Evolutionary conservation across 2,888 invertebrate species (phyloP).

Genomic region (Macroteleia sp.): DNA sequence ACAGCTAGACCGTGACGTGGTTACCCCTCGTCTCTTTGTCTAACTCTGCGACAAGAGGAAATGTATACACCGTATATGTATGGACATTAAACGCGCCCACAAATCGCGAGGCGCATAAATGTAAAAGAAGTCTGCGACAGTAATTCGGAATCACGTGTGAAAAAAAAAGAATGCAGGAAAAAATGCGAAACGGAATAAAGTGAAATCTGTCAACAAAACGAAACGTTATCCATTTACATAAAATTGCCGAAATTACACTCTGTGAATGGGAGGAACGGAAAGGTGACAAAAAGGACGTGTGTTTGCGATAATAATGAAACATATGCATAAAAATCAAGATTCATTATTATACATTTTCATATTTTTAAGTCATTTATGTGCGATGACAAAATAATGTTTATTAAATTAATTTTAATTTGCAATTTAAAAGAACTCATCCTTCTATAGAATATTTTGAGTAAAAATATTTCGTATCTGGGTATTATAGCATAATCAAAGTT

Average conservation of each 20-base stretch:
- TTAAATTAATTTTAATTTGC: too few relatives aligned
- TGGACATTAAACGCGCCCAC: slow-evolving; percentile 42
- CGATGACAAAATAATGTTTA: neutral
- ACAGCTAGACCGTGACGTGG: slow-evolving; percentile 52
- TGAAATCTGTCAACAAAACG: slow-evolving; percentile 41
- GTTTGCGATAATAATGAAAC: neutral
- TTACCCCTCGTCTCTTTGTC: slow-evolving; percentile 43
- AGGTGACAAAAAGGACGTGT: neutral
- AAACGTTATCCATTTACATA: slow-evolving; percentile 38
- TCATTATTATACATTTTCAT: neutral
- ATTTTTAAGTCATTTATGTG: neutral
- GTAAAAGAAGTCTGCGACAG: slow-evolving; percentile 27
- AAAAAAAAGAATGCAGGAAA: slow-evolving; percentile 1
- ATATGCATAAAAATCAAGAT: slow-evolving; percentile 4
- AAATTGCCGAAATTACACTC: slow-evolving; percentile 37
- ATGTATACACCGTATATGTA: slow-evolving; percentile 34
- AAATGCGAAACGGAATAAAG: slow-evolving; percentile 12
- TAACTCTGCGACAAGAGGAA: slow-evolving; percentile 28
- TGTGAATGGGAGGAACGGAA: neutral
- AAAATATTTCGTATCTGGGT: too few relatives aligned
- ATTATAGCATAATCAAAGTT: too few relatives aligned
- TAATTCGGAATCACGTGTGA: slow-evolving; percentile 14
- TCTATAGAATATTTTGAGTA: too few relatives aligned
- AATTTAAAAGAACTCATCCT: too few relatives aligned
- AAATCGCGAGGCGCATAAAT: slow-evolving; percentile 29